Evolutionary conservation across 2,888 invertebrate species (phyloP).

Genomic region (Mesorhabditis sp.): DNA sequence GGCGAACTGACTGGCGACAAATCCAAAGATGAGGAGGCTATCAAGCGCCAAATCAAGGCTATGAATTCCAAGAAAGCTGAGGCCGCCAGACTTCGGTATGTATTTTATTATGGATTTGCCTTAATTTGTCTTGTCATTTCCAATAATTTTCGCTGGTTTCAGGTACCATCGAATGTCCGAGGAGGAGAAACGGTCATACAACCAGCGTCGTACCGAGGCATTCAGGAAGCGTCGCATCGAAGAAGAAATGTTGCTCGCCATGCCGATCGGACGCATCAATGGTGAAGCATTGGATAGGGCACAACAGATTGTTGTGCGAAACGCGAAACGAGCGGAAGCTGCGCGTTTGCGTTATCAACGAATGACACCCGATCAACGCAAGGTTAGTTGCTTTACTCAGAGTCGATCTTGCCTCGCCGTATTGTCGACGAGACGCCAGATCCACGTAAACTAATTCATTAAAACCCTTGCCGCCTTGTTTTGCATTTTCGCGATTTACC

Average conservation of each 20-base stretch:
- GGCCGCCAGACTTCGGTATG: constrained; percentile 46
- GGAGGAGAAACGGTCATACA: constrained; percentile 55
- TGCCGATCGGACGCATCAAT: constrained; percentile 56
- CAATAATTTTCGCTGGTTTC: constrained; percentile 8
- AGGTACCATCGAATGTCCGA: constrained; percentile 43
- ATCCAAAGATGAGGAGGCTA: constrained; percentile 47
- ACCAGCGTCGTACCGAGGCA: constrained; percentile 53
- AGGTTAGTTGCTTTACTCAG: constrained; percentile 20
- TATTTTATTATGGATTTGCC: too few species aligned
- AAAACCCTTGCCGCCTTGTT: too few species aligned
- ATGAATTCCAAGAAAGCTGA: constrained; percentile 56
- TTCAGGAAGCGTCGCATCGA: constrained; percentile 54
- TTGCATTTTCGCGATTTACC: too few species aligned
- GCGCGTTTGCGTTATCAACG: constrained; percentile 52
- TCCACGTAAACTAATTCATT: neutral
- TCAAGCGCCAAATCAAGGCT: constrained; percentile 46
- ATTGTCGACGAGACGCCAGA: neutral
- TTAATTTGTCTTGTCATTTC: too few species aligned
- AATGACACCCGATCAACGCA: constrained; percentile 55
- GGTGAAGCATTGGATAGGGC: constrained; percentile 55
- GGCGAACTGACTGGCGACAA: constrained; percentile 37
- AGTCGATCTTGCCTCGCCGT: neutral
- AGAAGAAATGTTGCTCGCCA: constrained; percentile 53
- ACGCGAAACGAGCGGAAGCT: constrained; percentile 55
- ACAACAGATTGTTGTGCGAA: constrained; percentile 54